Percentiles rank a stretch among this genome's conserved stretches.
These are phyloP conservation scores for Alaudala cheleensis DNA, from an alignment of 2,113 vertebrate species.

Conservation along the genomic window DNA sequence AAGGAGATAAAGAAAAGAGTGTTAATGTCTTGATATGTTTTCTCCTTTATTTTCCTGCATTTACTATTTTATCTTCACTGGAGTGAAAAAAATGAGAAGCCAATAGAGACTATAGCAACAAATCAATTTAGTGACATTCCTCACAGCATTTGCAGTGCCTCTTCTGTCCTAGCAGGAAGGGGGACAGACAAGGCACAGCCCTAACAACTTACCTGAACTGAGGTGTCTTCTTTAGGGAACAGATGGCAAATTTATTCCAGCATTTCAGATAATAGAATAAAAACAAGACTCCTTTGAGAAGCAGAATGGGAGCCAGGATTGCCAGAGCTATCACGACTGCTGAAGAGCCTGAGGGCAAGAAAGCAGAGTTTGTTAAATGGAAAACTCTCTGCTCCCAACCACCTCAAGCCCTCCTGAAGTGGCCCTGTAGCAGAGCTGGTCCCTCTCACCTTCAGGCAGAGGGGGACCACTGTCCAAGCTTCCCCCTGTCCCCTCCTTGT, in stretches of 20 bases:
- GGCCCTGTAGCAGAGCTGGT: neutral
- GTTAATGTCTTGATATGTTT: neutral
- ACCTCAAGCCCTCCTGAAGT: neutral
- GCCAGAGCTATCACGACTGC: neutral
- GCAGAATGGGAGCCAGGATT: slow-evolving; percentile 44
- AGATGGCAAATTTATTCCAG: slow-evolving; percentile 52
- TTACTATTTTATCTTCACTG: neutral
- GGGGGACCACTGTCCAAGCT: slow-evolving; percentile 93
- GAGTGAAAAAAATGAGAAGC: neutral
- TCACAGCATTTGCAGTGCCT: neutral
- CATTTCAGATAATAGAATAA: slow-evolving; percentile 62
- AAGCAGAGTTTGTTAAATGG: neutral
- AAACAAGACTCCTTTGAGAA: slow-evolving; percentile 44
- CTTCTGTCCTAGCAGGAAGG: neutral
- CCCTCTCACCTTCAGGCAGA: slow-evolving; percentile 60
- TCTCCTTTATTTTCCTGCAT: neutral
- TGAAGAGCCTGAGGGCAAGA: slow-evolving; percentile 54
- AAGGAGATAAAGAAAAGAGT: neutral
- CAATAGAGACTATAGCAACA: neutral
- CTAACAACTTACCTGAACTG: slow-evolving; percentile 68
- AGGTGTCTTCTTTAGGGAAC: slow-evolving; percentile 55
- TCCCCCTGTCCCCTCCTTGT: slow-evolving; percentile 82
- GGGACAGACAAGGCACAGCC: neutral
- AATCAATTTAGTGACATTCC: neutral
- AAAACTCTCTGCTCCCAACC: neutral